Evolutionary conservation across 2,113 vertebrate genomes (phyloP), one percentile per base, ranked within the genome.

Genomic region (Acanthochromis polyacanthus): DNA sequence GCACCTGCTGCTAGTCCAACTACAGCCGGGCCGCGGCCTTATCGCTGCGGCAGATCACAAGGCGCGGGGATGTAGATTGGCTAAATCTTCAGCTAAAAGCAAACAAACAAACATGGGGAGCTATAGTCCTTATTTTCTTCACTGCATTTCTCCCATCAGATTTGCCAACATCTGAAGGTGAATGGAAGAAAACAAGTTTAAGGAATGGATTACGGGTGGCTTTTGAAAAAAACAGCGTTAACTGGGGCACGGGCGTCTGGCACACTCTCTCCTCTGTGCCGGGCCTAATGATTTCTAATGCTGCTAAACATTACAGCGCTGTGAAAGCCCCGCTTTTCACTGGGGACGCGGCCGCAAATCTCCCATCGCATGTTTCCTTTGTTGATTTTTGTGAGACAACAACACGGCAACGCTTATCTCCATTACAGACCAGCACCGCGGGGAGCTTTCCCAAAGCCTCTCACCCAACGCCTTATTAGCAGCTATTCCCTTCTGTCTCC

Each of bases 311-410:
- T 90, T 71, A 76, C 51, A 43, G 74, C 56, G 73, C 85, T 14
- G 79, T 73, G 85, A 88, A 91, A 92, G 89, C 71, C 61, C 43
- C 16, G 83, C 91, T 91, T 89, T 86, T 80, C 89, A 84, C 83
- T 46, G 80, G 90, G 91, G 89, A 90, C 51, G 78, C 14, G 78
- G 78, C 77, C 73, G 58, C 88, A 93, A 94, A 94, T 94, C 93
- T 94, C 85, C 90, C 91, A 90, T 94, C 87, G 75, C 91, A 88
- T 93, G 93, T 94, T 94, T 85, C 83, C 84, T 95, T 94, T 95
- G 93, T 95, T 94, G 93, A 89, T 93, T 90, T 93, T 83, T 71
- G 74, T 78, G 81, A 91, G 91, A 94, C 92, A 92, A 95, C 93
- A 90, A 93, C 80, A 69, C 87, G 53, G 75, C 75, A 73, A 65